Evolutionary conservation across 2,888 invertebrate species (phyloP).

Genomic region (Nematopogon swammerdamellus): DNA sequence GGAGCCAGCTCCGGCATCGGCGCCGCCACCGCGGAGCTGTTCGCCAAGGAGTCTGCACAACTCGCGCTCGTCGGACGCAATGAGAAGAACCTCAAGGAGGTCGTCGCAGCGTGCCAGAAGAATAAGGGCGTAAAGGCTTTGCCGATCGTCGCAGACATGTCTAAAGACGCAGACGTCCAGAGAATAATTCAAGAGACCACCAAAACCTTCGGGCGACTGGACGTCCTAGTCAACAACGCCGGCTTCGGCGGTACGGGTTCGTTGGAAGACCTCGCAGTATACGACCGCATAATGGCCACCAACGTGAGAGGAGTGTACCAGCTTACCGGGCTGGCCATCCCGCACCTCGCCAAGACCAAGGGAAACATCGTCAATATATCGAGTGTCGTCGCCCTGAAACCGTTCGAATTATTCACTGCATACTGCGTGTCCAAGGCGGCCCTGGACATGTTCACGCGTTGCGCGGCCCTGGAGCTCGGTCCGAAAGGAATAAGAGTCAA

Average conservation of each 20-base stretch:
- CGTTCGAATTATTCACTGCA: constrained; percentile 23
- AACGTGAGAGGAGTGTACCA: constrained; percentile 32
- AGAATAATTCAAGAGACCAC: constrained; percentile 10
- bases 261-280: constrained; percentile 47
- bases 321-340: constrained; percentile 25
- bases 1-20: constrained; percentile 30
- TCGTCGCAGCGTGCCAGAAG: constrained; percentile 14
- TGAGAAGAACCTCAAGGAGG: constrained; percentile 15
- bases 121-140: constrained; percentile 9
- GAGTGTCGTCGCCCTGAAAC: constrained; percentile 25
- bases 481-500: constrained; percentile 33
- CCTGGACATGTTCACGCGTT: constrained; percentile 33
- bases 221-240: constrained; percentile 14
- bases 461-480: constrained; percentile 28
- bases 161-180: constrained; percentile 9
- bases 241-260: constrained; percentile 19
- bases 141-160: constrained; percentile 16
- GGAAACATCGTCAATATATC: constrained; percentile 37
- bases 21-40: constrained; percentile 20
- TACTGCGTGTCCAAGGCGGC: constrained; percentile 42
- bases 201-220: constrained; percentile 9
- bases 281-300: constrained; percentile 28
- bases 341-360: constrained; percentile 24
- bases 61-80: constrained; percentile 21
- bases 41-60: constrained; percentile 20